phyloP scores from a whole-genome alignment of 2,888 invertebrate genomes.

The Leptinotarsa rubiginosa region DNA sequence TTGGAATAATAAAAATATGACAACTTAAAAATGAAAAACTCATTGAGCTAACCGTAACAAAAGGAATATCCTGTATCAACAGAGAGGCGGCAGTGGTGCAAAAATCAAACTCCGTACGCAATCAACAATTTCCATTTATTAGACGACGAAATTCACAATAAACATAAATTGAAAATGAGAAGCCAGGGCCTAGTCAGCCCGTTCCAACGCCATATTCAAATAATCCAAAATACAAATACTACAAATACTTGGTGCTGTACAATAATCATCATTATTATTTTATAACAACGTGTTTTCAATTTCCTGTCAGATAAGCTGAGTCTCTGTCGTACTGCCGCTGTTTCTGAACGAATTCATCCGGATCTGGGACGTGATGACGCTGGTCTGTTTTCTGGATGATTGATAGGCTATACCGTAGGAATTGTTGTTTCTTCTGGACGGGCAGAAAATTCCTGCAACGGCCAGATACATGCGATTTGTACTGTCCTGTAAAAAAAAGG shows the following conservation, averaged over 20 bases:
- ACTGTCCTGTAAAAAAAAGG: constrained; percentile 60
- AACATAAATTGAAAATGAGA: not conserved
- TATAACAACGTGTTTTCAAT: constrained; percentile 50
- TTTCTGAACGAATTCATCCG: constrained; percentile 50
- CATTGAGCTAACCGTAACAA: too few relatives aligned
- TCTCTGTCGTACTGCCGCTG: constrained; percentile 33
- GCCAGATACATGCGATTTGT: constrained; percentile 64
- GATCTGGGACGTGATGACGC: constrained; percentile 47
- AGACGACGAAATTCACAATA: constrained; percentile 12
- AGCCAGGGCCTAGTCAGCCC: not conserved
- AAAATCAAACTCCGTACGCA: not conserved
- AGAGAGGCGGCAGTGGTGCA: not conserved
- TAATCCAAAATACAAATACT: constrained; percentile 8
- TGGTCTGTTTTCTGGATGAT: constrained; percentile 51
- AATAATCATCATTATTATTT: constrained; percentile 14
- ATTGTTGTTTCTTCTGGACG: constrained; percentile 52
- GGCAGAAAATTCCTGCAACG: constrained; percentile 55
- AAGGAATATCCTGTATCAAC: too few relatives aligned
- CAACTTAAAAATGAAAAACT: too few relatives aligned
- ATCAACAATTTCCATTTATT: constrained; percentile 4
- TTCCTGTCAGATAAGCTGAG: constrained; percentile 43
- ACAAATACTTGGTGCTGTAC: constrained; percentile 14
- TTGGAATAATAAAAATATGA: too few relatives aligned
- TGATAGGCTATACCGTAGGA: constrained; percentile 56
- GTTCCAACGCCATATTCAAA: not conserved